Base-by-base conservation (phyloP, 2,113 vertebrate species). In the Cavia porcellus region DNA sequence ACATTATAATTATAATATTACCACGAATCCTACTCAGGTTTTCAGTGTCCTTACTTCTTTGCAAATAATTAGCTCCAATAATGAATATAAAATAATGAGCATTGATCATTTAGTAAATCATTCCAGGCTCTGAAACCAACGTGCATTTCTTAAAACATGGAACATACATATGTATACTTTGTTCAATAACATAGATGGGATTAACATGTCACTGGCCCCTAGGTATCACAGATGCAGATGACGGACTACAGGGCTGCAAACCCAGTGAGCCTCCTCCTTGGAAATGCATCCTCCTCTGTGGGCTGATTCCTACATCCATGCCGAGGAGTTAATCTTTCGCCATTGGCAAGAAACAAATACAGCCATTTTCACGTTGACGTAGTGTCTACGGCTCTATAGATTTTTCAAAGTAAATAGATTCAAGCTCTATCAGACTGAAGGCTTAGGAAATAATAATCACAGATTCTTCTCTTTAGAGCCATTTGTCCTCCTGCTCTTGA, bases 401-500 rank as follows among this genome's bases (percentile, higher is more conserved):
- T 98, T 98, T 98, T 97, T 98, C 92, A 98, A 98, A 97, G 96
- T 96, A 98, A 98, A 97, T 98, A 98, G 94, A 98, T 98, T 98
- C 87, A 96, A 97, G 96, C 74, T 92, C 68, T 82, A 52, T 84
- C 93, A 98, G 87, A 97, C 97, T 94, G 80, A 98, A 97, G 80
- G 72, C 96, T 98, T 97, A 81, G 97, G 92, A 47, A 90, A 98
- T 95, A 98, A 98, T 97, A 92, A 98, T 98, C 98, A 96, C 96
- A 97, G 96, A 74, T 97, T 97, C 99, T 99, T 99, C 99, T 99
- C 99, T 99, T 99, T 99, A 98, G 64, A 99, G 98, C 98, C 98
- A 97, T 98, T 98, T 99, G 99, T 99, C 98, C 99, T 99, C 99
- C 99, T 99, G 99, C 99, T 99, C 99, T 98, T 98, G 98, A 99